Conservation (phyloP, 2,113 vertebrate species). For the Coregonus clupeaformis region DNA sequence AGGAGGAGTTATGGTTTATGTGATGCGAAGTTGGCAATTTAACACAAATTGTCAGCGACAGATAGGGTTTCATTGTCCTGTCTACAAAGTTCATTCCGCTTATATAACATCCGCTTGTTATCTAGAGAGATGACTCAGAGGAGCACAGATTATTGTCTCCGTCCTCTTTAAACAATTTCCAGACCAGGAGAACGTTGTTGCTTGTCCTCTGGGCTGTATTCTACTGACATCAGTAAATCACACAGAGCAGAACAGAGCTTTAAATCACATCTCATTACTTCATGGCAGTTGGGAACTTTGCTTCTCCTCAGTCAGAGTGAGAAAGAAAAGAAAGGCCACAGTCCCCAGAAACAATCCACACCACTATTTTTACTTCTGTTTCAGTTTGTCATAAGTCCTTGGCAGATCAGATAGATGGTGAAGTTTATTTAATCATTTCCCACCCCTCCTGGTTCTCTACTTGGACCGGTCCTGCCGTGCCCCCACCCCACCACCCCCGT, state of each 20-base stretch:
- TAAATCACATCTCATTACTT: conserved; percentile 18
- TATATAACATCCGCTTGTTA: conserved; percentile 3
- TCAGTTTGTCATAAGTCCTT: neutral
- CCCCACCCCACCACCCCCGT: conserved; percentile 20
- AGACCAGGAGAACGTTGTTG: neutral
- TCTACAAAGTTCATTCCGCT: conserved; percentile 1
- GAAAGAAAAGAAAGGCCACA: conserved; percentile 29
- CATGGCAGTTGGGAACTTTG: neutral
- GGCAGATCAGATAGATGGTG: neutral
- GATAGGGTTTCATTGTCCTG: neutral
- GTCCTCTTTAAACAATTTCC: conserved; percentile 7
- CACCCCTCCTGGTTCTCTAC: too few species aligned
- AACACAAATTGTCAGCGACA: conserved; percentile 6
- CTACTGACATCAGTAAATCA: neutral
- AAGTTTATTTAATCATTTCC: too few species aligned
- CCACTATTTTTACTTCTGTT: conserved; percentile 8
- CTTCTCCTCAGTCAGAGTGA: conserved; percentile 10
- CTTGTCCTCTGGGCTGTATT: neutral
- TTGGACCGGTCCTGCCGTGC: conserved; percentile 71
- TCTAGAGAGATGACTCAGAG: conserved; percentile 5
- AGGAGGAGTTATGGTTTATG: conserved; percentile 24
- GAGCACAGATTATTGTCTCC: conserved; percentile 8
- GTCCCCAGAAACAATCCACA: conserved; percentile 16
- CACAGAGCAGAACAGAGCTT: neutral
- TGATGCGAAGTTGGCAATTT: too few species aligned